phyloP scores from a whole-genome alignment of 2,888 invertebrate species.

The Acholoe squamosa region DNA sequence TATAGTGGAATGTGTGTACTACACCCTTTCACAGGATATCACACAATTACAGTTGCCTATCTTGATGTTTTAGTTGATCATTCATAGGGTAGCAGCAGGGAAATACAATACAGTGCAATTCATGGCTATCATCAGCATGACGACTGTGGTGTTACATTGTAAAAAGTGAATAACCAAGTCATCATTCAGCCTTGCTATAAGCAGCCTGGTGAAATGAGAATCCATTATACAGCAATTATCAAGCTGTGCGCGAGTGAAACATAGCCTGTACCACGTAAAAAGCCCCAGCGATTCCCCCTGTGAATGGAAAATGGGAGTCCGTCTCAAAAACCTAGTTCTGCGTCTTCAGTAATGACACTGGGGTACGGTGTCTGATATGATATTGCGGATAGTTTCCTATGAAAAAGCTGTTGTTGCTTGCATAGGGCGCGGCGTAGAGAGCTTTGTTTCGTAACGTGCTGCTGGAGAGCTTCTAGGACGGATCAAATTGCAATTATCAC shows the following conservation, averaged over 20 bases:
- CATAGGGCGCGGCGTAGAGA: not conserved
- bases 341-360: not conserved
- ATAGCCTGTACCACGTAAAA: not conserved
- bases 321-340: not conserved
- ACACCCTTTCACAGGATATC: too few species aligned
- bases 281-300: not conserved
- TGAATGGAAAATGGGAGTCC: not conserved
- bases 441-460: not conserved
- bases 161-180: not conserved
- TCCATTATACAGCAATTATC: conserved; percentile 48
- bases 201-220: not conserved
- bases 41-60: too few species aligned
- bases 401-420: not conserved
- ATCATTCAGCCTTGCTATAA: not conserved
- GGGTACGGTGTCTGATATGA: not conserved
- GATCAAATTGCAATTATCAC: conserved; percentile 47
- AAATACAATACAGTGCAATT: too few species aligned
- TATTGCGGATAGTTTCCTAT: conserved; percentile 44
- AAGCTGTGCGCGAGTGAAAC: not conserved
- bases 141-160: not conserved
- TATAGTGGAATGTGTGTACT: too few species aligned
- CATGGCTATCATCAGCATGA: too few species aligned
- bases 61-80: too few species aligned
- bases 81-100: too few species aligned
- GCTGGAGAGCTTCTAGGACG: not conserved